A percentile compares a stretch with the other conserved stretches of the same genome.
Evolutionary conservation across 2,888 invertebrate species (phyloP).

Genomic region (Cryptocephalus moraei): DNA sequence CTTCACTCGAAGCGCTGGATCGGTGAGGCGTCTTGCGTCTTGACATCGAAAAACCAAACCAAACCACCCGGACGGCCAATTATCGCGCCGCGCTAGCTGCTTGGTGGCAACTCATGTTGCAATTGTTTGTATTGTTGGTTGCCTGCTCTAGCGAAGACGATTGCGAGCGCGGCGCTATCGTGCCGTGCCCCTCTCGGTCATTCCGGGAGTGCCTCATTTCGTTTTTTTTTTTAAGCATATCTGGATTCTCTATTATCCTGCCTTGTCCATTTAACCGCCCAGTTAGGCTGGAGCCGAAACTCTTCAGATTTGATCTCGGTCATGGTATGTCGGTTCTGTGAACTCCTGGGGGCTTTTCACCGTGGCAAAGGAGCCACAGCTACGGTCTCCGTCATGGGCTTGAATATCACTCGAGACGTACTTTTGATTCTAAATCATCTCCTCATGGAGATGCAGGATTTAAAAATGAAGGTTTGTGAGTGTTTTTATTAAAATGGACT

Average conservation of each 20-base stretch:
- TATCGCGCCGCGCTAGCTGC: no score
- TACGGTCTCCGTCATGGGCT: conserved; percentile 44
- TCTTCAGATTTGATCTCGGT: conserved; percentile 36
- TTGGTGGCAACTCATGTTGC: no score
- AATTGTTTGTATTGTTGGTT: no score
- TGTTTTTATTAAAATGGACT: not conserved
- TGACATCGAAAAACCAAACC: no score
- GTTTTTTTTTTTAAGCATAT: conserved; percentile 37
- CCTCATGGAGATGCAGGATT: conserved; percentile 40
- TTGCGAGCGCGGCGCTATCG: no score
- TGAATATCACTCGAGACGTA: conserved; percentile 44
- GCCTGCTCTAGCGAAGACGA: no score
- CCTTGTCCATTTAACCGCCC: conserved; percentile 41
- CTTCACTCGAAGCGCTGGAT: no score
- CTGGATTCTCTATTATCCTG: conserved; percentile 42
- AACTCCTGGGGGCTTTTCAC: conserved; percentile 44
- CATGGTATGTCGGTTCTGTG: conserved; percentile 29
- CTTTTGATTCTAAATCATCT: conserved; percentile 45
- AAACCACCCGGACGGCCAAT: no score
- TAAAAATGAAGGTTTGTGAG: conserved; percentile 29
- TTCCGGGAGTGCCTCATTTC: no score
- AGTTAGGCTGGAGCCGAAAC: conserved; percentile 38
- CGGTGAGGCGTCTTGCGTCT: no score
- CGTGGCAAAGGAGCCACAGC: conserved; percentile 39
- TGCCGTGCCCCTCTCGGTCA: no score